Base-by-base conservation (phyloP, 2,797 vertebrate species). In the Arctocebus calabarensis region DNA sequence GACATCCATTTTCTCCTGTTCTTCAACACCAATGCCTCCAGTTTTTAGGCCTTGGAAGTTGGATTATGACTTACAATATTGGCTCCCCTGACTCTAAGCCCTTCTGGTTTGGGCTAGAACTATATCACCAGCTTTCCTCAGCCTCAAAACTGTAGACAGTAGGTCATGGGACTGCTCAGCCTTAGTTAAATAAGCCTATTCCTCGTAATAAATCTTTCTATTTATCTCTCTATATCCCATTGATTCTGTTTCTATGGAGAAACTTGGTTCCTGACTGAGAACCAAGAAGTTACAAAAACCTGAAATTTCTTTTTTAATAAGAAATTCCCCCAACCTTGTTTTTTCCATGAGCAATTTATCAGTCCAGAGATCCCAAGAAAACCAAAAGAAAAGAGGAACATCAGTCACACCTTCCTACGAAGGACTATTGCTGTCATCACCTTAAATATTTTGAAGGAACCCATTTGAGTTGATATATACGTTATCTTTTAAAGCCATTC, bases 281-380 rank as follows among this genome's bases (percentile, higher is more conserved):
- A 40, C 2, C 8, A 70, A 61, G 79, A 37, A 97, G 57, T 91
- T 88, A n/a, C 89, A 57, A 77, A 79, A 85, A 48, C 57, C 91
- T 86, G n/a, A 85, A 84, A 73, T 32, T 89, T 82, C 1, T 0
- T 77, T 74, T 92, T 79, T 61, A 78, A 34, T 73, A 93, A 95
- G 52, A 84, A 71, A 37, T 34, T 20, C 13, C 77, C 34, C 62
- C 32, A 83, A 22, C 19, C 16, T 87, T 59, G 37, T 70, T 85
- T 97, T 96, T 96, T 68, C 77, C 59, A 37, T 74, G 55, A 90
- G 55, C 57, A 88, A 6, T 90, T 94, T 97, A 97, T 94, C 52
- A 94, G 48, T 84, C 17, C 27, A 1, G 27, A 81, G 82, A 32
- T 77, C 90, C 22, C 37, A 94, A 74, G 6, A 3, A 77, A 94